phyloP scores from a whole-genome alignment of 1,140 invertebrate species.

The Cyrtorhinus lividipennis region DNA sequence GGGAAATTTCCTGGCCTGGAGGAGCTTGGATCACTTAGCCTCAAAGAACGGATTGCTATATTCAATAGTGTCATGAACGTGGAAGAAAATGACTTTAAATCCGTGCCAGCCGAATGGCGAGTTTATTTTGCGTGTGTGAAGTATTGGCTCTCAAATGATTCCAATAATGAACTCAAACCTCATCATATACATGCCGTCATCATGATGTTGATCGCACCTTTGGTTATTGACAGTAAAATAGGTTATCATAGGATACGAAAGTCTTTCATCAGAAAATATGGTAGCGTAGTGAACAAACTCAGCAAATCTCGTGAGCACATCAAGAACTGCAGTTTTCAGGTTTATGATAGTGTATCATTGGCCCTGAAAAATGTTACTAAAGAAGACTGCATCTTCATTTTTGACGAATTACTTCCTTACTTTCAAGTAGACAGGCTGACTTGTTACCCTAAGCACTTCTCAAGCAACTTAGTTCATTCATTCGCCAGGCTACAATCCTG shows the following conservation, averaged over 20 bases:
- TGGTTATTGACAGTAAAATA: constrained; percentile 42
- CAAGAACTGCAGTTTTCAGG: not conserved
- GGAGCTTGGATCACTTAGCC: not conserved
- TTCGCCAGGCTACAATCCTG: constrained; percentile 58
- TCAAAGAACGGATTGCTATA: not conserved
- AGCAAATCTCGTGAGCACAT: not conserved
- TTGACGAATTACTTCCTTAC: constrained; percentile 42
- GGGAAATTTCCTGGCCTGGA: not conserved
- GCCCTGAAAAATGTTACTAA: constrained; percentile 30
- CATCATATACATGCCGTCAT: constrained; percentile 44
- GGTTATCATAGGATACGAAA: constrained; percentile 17
- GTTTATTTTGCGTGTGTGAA: constrained; percentile 45
- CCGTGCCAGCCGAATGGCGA: constrained; percentile 42
- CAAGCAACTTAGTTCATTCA: constrained; percentile 42
- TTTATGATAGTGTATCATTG: constrained; percentile 4
- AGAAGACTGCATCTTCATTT: constrained; percentile 42
- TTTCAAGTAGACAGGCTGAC: constrained; percentile 46
- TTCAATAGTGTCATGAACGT: constrained; percentile 17
- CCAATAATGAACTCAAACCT: constrained; percentile 30
- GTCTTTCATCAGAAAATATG: constrained; percentile 19
- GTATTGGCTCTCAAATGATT: constrained; percentile 46
- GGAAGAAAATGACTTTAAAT: constrained; percentile 23
- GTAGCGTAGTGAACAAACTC: constrained; percentile 5
- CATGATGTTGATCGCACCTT: constrained; percentile 41
- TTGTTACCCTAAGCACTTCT: constrained; percentile 39